Conservation (phyloP, 2,888 invertebrate species). For the Lasioglossum pauxillum region DNA sequence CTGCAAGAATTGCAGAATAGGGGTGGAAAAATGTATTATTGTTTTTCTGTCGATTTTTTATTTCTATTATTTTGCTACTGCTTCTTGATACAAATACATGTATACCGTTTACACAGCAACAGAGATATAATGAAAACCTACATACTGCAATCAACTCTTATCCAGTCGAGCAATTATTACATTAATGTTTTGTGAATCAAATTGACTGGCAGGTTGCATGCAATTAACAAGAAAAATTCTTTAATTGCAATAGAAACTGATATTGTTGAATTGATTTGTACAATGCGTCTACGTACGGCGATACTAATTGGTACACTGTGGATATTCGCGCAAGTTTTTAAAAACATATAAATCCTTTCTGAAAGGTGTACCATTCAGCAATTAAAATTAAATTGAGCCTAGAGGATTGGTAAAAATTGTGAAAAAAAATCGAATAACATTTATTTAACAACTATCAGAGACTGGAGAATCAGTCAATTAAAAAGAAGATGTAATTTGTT, state of each 20-base stretch:
- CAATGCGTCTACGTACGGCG: background rate
- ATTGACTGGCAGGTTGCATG: background rate
- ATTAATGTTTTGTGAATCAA: background rate
- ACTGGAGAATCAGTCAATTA: background rate
- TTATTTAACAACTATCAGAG: background rate
- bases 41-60: background rate
- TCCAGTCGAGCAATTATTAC: background rate
- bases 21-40: background rate
- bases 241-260: background rate
- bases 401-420: background rate
- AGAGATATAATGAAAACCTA: background rate
- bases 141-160: background rate
- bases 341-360: background rate
- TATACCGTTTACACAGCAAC: too few relatives aligned
- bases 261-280: background rate
- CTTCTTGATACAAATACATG: background rate
- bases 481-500: background rate
- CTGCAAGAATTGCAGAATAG: background rate
- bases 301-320: background rate
- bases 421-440: background rate
- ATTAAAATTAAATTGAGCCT: background rate
- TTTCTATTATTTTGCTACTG: background rate
- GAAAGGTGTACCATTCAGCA: background rate
- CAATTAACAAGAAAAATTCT: conserved; percentile 11
- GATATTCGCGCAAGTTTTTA: background rate